Evolutionary conservation across 1,140 invertebrate genomes (phyloP), one percentile per base, ranked within the genome.

Genomic region (Megathymus violae): DNA sequence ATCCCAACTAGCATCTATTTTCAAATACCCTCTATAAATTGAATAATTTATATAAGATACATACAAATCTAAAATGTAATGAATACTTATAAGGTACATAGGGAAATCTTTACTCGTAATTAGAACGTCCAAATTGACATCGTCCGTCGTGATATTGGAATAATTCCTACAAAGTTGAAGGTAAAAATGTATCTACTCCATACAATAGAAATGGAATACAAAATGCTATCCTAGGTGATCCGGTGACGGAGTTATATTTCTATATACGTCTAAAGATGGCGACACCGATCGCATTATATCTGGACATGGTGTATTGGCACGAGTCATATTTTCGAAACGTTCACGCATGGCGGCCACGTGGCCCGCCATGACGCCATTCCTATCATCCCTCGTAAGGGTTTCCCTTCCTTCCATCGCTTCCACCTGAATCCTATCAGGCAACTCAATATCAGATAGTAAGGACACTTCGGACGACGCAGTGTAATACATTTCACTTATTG

Each of bases 281-380:
- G 85, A 85, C 27, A 61, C 38, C 0, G 83, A 80, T 5, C 85
- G 63, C 51, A 68, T 63, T 7, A 82, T 52, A 58, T 88, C 88
- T 0, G 88, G 83, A 16, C 85, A 87, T n/a, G 88, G 88, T 51
- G 86, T 88, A 67, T 82, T 87, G 9, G 85, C 74, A 9, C 88
- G 74, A 14, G 89, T 92, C 82, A 92, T 88, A 27, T 85, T 91
- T 67, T 92, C 91, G 68, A 91, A 92, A 7, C 85, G 71, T 40
- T 91, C 89, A 11, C 89, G 62, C 91, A 92, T 91, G 7, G 91
- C 91, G 0, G 91, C 91, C 63, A 92, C 91, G 71, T 92, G 91
- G 5, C 91, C 91, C 0, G 91, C 85, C 59, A 85, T 79, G 38
- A 85, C 83, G 25, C 76, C 73, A 22, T 80, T 69, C 46, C 80